These are phyloP conservation scores for Pygmarrhopalites habei DNA, from an alignment of 1,140 invertebrate species.

Conservation along the genomic window DNA sequence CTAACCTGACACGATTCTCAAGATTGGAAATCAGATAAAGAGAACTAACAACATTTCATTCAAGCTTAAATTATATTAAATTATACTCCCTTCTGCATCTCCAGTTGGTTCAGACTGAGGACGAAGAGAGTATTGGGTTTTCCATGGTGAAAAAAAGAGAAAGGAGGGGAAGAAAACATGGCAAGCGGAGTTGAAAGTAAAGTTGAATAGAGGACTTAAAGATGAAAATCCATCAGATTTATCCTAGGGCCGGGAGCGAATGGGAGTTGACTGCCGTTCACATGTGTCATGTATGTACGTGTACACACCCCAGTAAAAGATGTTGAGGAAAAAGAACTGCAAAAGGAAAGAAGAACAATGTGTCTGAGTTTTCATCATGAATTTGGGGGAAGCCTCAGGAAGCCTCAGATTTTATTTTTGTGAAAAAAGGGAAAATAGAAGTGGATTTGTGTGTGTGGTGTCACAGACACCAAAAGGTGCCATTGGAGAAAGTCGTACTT, in stretches of 20 bases:
- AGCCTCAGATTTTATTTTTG: not conserved
- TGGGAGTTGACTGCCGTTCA: constrained; percentile 7
- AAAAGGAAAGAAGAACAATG: not conserved
- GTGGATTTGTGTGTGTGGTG: not conserved
- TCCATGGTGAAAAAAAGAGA: no score
- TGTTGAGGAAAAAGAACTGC: constrained; percentile 20
- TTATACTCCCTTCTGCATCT: no score
- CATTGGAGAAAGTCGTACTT: no score
- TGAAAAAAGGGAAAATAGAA: not conserved
- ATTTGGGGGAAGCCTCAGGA: not conserved
- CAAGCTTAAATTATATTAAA: no score
- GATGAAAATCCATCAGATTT: not conserved
- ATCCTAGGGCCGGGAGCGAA: not conserved
- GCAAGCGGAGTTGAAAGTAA: not conserved
- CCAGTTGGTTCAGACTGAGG: no score
- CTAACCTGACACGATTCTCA: no score
- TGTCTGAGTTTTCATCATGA: not conserved
- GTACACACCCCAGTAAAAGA: constrained; percentile 21
- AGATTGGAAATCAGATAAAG: no score
- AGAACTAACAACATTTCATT: no score
- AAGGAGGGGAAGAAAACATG: no score
- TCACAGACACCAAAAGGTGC: not conserved
- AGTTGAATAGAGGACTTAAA: not conserved
- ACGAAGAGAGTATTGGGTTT: no score
- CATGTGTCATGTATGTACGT: constrained; percentile 16